Conservation (phyloP, 2,888 invertebrate genomes). For the Drosophila anceps region DNA sequence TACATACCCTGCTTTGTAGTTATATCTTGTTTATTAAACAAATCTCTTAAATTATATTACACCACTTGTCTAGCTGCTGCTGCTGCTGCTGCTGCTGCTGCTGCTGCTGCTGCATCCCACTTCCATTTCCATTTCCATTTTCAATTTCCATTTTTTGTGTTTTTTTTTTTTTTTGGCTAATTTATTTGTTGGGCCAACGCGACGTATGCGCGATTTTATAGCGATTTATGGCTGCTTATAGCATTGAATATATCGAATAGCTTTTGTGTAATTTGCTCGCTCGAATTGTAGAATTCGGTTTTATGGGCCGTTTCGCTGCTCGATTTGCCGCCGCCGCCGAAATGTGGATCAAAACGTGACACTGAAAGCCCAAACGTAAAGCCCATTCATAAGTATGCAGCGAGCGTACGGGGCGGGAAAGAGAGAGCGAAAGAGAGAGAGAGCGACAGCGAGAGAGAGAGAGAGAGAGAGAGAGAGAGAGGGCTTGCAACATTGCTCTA, state of each 20-base stretch:
- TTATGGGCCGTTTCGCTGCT: slow-evolving; percentile 5
- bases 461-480: slow-evolving; percentile 5
- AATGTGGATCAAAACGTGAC: slow-evolving; percentile 78
- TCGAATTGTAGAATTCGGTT: slow-evolving; percentile 1
- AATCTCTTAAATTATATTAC: slow-evolving; percentile 4
- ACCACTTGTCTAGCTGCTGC: slow-evolving; percentile 6
- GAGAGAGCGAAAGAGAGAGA: slow-evolving; percentile 1
- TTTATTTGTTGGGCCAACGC: slow-evolving; percentile 5
- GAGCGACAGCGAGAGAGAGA: neutral
- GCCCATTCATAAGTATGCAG: slow-evolving; percentile 75
- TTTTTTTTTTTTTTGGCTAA: neutral
- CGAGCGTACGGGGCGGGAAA: slow-evolving; percentile 7
- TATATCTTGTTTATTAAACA: neutral
- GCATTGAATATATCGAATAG: slow-evolving; percentile 4
- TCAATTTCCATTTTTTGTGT: neutral
- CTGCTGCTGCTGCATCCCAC: neutral
- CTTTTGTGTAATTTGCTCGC: slow-evolving; percentile 5
- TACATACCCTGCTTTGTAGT: neutral
- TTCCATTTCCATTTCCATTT: too few relatives aligned
- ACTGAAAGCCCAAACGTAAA: slow-evolving; percentile 76
- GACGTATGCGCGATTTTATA: slow-evolving; percentile 45
- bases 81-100: too few relatives aligned
- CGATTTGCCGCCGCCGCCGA: slow-evolving; percentile 10
- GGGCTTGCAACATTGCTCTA: slow-evolving; percentile 44
- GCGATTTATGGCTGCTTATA: slow-evolving; percentile 10